Base-by-base conservation (phyloP, 2,113 vertebrate genomes). In the Engraulis encrasicolus region DNA sequence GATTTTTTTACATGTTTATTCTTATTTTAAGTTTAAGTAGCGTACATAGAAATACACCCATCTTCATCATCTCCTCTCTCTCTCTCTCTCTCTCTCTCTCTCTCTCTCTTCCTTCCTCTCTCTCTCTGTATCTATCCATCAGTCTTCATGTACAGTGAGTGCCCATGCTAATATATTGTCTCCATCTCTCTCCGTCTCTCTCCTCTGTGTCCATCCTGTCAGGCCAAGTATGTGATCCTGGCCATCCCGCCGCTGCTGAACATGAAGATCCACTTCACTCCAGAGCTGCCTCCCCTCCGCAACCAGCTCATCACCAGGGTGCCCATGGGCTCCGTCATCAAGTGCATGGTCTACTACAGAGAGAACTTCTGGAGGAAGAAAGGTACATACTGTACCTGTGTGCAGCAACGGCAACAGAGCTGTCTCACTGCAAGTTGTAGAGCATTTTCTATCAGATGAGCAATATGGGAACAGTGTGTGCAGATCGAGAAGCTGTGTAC, bases 271-370 rank as follows among this genome's bases (percentile, higher is more conserved):
- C 97, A 99, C 90, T 98, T 97, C 90, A 97, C 87, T 78, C 98
- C 98, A 4, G 95, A 97, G 86, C 93, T 99, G 86, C 98, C 98
- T 0, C 94, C 97, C 0, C 87, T 98, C 91, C 97, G 97, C 90
- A 99, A 99, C 90, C 98, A 99, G 90, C 93, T 99, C 85, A 97
- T 99, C 91, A 91, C 92, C 85, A 96, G 98, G 36, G 94, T 99
- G 18, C 98, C 98, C 87, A 96, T 98, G 96, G 98, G 98, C 87
- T 97, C 96, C 20, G 97, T 99, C 90, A 99, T 99, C 92, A 99
- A 99, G 90, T 98, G 97, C 91, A 99, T 99, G 80, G 96, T 99
- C 58, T 99, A 99, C 93, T 99, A 99, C 87, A 96, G 92, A 80
- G 97, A 99, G 86, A 96, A 96, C 85, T 99, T 99, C 93, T 99